Base-by-base conservation (phyloP, 2,113 vertebrate genomes). In the Rissa tridactyla region DNA sequence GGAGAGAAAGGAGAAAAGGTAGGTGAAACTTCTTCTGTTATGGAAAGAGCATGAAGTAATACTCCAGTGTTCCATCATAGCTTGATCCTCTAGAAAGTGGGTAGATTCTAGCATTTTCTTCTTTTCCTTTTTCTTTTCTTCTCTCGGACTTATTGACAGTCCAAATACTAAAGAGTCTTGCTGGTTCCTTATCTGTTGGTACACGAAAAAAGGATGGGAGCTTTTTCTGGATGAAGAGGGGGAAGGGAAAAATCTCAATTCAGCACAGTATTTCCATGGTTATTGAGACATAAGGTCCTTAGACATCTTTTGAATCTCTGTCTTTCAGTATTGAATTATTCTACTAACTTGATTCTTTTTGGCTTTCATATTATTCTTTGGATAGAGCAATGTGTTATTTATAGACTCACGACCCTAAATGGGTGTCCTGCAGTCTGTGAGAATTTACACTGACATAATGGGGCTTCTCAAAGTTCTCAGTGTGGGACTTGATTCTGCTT, bases 1-100 rank as follows among this genome's bases (percentile, higher is more conserved):
- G 99, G 99, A 98, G 99, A 99, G 75, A 99, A 97, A 98, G 99
- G 99, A 98, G 98, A 98, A 96, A 99, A 99, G 98, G 99, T 99
- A 98, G 55, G 91, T 85, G 88, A 52, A 88, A 80, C 64, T 85
- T 86, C 32, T 65, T 96, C 80, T 75, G 6, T 47, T 68, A 14
- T 38, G 18, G 23, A 71, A 68, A 57, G 19, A 82, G 5, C 25
- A 46, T 72, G 30, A 84, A 90, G 15, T 65, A 82, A 40, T 72
- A 57, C 19, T 70, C 25, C 13, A 14, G 17, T n/a, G 29, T 66
- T 80, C 49, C 12, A 9, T 82, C 34, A 15, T 9, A 78, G 11
- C n/a, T 62, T 64, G 32, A n/a, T 86, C 27, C n/a, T 86, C 47
- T 38, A 51, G 54, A 38, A 73, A 29, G 23, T 58, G 49, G 7